Conservation (phyloP, 2,113 vertebrate species). For the Rhagologus leucostigma region DNA sequence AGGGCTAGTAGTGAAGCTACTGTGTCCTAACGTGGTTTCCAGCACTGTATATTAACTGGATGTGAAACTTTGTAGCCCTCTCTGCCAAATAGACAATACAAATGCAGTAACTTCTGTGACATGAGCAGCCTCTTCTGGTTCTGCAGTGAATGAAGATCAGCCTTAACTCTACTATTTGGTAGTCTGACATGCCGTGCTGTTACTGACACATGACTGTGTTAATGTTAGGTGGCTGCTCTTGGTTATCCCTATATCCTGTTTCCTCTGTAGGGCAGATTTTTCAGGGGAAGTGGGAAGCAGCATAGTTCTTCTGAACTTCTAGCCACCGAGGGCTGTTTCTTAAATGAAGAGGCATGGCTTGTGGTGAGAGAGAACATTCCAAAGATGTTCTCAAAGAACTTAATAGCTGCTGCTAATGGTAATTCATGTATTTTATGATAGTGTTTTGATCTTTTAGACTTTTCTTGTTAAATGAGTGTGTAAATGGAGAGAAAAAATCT, state of each 20-base stretch:
- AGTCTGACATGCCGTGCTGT: rapidly evolving
- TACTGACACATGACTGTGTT: background rate
- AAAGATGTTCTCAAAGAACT: background rate
- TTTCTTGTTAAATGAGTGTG: background rate
- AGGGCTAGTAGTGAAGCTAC: background rate
- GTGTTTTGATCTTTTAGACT: background rate
- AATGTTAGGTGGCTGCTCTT: background rate
- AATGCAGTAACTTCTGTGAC: background rate
- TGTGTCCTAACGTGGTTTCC: background rate
- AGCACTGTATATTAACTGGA: background rate
- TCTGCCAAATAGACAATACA: background rate
- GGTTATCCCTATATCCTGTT: background rate
- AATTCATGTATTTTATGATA: background rate
- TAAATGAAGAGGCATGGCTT: background rate
- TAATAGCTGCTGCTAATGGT: background rate
- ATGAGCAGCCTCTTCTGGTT: conserved; percentile 30
- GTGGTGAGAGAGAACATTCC: background rate
- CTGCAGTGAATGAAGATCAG: background rate
- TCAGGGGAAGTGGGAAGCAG: background rate
- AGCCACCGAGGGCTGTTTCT: background rate
- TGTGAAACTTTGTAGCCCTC: rapidly evolving
- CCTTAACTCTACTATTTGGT: background rate
- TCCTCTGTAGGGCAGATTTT: background rate
- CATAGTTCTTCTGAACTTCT: background rate
- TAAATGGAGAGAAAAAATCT: background rate